phyloP scores from a whole-genome alignment of 2,888 invertebrate genomes.

The Schrankia costaestrigalis region DNA sequence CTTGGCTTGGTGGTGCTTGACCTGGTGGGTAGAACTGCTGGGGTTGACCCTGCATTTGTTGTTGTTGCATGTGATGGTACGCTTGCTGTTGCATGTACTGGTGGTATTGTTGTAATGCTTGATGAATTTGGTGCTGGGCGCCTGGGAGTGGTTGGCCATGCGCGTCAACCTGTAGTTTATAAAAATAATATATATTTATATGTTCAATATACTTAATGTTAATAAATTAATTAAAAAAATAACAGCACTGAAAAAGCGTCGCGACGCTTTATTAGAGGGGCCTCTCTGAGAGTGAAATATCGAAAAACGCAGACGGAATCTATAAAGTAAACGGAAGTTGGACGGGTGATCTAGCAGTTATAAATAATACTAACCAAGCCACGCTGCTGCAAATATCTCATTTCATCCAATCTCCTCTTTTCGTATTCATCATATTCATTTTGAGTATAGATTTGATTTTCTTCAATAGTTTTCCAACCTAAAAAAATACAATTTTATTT shows the following conservation, averaged over 20 bases:
- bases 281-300: too few relatives aligned
- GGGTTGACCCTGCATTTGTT: slow-evolving; percentile 30
- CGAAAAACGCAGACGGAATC: too few relatives aligned
- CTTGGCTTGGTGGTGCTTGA: slow-evolving; percentile 37
- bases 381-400: slow-evolving; percentile 83
- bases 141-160: slow-evolving; percentile 66
- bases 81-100: slow-evolving; percentile 50
- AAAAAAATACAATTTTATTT: slow-evolving; percentile 11
- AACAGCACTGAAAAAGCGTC: too few relatives aligned
- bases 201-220: background rate
- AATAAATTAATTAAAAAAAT: background rate
- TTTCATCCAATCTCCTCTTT: slow-evolving; percentile 82
- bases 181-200: slow-evolving; percentile 3
- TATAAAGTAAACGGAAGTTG: too few relatives aligned
- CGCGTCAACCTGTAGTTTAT: slow-evolving; percentile 54
- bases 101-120: slow-evolving; percentile 53
- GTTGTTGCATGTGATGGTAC: slow-evolving; percentile 28
- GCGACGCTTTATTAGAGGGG: too few relatives aligned
- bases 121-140: slow-evolving; percentile 64
- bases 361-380: slow-evolving; percentile 78
- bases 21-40: slow-evolving; percentile 30
- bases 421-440: slow-evolving; percentile 91
- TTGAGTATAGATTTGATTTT: slow-evolving; percentile 90
- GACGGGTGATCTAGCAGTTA: background rate
- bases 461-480: slow-evolving; percentile 95